Conservation (phyloP, 2,888 invertebrate species). For the Holacanthella duospinosa region DNA sequence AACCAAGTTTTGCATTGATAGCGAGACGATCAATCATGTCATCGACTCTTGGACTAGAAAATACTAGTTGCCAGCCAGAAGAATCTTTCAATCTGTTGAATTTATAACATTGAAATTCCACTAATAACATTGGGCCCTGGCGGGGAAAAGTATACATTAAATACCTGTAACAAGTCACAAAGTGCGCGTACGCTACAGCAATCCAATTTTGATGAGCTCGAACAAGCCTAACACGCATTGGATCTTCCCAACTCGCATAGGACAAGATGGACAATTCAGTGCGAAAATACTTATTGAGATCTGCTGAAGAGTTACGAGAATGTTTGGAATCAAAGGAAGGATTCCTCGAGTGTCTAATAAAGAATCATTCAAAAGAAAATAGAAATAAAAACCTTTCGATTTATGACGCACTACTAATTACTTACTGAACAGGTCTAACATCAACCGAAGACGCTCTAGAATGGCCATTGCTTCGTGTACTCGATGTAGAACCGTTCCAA, state of each 20-base stretch:
- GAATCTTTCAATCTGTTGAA: constrained; percentile 73
- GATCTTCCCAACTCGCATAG: constrained; percentile 58
- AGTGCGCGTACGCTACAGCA: constrained; percentile 89
- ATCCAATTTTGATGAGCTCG: constrained; percentile 98
- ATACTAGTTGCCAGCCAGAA: constrained; percentile 90
- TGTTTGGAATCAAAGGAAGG: constrained; percentile 70
- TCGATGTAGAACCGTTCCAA: background rate
- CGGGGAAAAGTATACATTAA: too few relatives aligned
- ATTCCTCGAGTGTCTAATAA: constrained; percentile 57
- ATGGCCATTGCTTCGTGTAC: background rate
- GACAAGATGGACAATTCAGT: constrained; percentile 61
- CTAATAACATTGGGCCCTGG: too few relatives aligned
- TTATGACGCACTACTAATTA: background rate
- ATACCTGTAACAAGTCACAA: constrained; percentile 85
- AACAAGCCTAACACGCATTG: constrained; percentile 77
- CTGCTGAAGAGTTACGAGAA: constrained; percentile 61
- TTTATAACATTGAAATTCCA: too few relatives aligned
- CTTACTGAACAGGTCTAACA: constrained; percentile 20
- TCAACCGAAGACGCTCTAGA: constrained; percentile 18
- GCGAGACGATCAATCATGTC: constrained; percentile 82
- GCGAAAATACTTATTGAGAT: constrained; percentile 59
- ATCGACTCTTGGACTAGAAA: constrained; percentile 85
- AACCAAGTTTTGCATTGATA: constrained; percentile 52
- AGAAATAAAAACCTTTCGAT: background rate
- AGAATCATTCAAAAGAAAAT: background rate